Evolutionary conservation across 2,113 vertebrate genomes (phyloP).

Genomic region (Trachemys scripta): DNA sequence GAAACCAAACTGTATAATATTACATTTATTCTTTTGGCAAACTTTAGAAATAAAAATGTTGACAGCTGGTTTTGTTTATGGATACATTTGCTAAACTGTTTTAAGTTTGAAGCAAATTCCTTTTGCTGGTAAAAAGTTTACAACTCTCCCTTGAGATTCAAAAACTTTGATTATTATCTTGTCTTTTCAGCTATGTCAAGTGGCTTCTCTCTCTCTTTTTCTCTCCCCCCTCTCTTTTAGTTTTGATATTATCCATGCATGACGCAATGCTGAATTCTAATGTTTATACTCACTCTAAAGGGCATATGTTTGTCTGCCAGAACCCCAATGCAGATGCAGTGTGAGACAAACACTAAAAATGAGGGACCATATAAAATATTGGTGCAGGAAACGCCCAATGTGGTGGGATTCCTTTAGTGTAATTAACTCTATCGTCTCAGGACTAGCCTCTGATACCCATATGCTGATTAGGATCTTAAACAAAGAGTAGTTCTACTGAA

Average conservation of each 20-base stretch:
- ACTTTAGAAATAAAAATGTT: background rate
- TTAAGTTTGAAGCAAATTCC: background rate
- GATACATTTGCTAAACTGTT: background rate
- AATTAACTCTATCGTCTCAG: background rate
- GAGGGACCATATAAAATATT: background rate
- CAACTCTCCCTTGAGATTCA: background rate
- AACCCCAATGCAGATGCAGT: background rate
- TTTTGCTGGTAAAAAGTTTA: slow-evolving; percentile 15
- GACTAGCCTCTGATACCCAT: background rate
- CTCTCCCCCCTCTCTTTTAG: background rate
- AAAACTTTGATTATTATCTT: background rate
- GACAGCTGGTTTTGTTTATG: background rate
- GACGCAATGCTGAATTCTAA: background rate
- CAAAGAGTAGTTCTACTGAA: background rate
- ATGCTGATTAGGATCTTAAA: background rate
- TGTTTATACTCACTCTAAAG: slow-evolving; percentile 8
- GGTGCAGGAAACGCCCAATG: fast-evolving
- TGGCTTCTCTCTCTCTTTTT: background rate
- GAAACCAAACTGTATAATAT: too few species aligned
- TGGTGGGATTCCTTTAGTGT: background rate
- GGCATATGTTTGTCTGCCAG: background rate
- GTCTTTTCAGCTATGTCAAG: background rate
- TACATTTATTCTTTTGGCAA: background rate
- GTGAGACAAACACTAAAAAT: fast-evolving
- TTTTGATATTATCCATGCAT: slow-evolving; percentile 5